Evolutionary conservation across 2,888 invertebrate species (phyloP).

Genomic region (Tetragonula carbonaria): DNA sequence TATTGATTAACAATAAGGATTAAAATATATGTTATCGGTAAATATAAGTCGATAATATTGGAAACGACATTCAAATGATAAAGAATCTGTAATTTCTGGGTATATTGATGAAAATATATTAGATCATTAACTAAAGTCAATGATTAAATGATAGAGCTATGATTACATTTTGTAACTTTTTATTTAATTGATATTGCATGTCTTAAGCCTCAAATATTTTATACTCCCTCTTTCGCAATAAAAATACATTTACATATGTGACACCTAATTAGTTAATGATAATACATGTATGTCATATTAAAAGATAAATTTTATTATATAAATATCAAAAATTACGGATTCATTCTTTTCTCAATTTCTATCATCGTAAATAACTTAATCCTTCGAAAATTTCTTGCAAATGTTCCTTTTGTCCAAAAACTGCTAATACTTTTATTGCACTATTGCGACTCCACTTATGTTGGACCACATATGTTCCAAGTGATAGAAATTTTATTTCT

Average conservation of each 20-base stretch:
- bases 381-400: constrained; percentile 83
- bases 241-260: background rate
- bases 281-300: background rate
- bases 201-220: background rate
- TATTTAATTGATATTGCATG: background rate
- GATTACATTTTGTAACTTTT: background rate
- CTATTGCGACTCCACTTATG: constrained; percentile 60
- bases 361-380: constrained; percentile 69
- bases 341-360: background rate
- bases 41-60: too few species aligned
- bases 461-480: constrained; percentile 62
- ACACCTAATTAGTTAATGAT: too few species aligned
- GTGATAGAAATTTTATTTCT: constrained; percentile 63
- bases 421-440: constrained; percentile 82
- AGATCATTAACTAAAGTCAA: background rate
- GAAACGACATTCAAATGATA: too few species aligned
- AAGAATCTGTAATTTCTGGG: too few species aligned
- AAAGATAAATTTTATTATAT: background rate
- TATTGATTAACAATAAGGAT: too few species aligned
- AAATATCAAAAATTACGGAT: background rate
- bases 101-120: too few species aligned
- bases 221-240: background rate
- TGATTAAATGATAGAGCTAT: background rate
- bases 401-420: constrained; percentile 84
- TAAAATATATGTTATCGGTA: too few species aligned